Percentiles rank a stretch among this genome's conserved stretches.
Evolutionary conservation across 2,888 invertebrate species (phyloP).

Genomic region (Cryptus viduatorius): DNA sequence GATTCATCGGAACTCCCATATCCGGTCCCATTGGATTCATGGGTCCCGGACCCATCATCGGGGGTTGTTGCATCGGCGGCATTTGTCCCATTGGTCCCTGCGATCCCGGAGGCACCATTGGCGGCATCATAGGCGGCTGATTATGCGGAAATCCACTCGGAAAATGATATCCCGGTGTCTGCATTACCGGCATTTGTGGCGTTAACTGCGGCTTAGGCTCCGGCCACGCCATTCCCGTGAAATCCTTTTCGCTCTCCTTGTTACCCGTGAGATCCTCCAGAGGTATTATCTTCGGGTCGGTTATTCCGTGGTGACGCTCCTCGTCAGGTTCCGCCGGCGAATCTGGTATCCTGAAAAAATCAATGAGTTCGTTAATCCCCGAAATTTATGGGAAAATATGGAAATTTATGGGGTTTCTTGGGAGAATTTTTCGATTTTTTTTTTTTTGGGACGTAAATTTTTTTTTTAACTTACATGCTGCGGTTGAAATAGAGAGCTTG

Average conservation of each 20-base stretch:
- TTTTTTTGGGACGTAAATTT: no score
- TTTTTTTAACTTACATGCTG: conserved; percentile 86
- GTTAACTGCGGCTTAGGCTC: conserved; percentile 91
- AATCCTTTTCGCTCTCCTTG: conserved; percentile 92
- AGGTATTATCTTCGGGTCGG: conserved; percentile 94
- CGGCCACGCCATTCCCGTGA: conserved; percentile 92
- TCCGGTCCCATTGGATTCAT: conserved; percentile 84
- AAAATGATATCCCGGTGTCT: conserved; percentile 74
- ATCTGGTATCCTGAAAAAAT: conserved; percentile 90
- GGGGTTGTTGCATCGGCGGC: conserved; percentile 70
- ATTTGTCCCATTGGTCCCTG: conserved; percentile 72
- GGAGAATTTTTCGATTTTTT: no score
- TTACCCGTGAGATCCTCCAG: conserved; percentile 95
- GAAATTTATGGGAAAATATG: not conserved
- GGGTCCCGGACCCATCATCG: conserved; percentile 77
- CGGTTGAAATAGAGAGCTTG: conserved; percentile 93
- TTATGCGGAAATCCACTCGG: conserved; percentile 82
- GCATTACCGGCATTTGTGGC: conserved; percentile 73
- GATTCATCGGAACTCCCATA: conserved; percentile 75
- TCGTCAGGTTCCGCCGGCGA: conserved; percentile 94
- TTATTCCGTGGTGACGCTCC: conserved; percentile 90
- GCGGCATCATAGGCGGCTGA: conserved; percentile 77
- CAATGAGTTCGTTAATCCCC: not conserved
- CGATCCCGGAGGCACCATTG: conserved; percentile 64
- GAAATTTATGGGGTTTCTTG: no score